Percentiles rank a stretch among this genome's conserved stretches.
Conservation (phyloP, 2,888 invertebrate genomes). For the Synergus japonicus region DNA sequence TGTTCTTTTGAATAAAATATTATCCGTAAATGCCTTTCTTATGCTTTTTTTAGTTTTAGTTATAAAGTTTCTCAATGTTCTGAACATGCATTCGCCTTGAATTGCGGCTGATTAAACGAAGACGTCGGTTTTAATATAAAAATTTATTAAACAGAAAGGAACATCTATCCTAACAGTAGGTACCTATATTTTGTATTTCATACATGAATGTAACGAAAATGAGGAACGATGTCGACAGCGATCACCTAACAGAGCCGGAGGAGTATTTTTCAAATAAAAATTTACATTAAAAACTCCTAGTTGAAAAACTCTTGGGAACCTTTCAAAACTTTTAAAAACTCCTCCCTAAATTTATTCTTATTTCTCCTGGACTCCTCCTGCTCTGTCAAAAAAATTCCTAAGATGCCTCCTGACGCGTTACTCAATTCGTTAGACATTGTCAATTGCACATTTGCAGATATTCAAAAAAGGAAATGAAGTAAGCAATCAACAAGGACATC, state of each 20-base stretch:
- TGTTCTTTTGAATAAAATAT: slow-evolving; percentile 2
- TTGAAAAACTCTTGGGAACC: too few relatives aligned
- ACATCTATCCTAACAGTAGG: slow-evolving; percentile 54
- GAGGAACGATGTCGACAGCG: slow-evolving; percentile 42
- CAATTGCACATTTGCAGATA: slow-evolving; percentile 36
- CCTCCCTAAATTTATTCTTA: neutral
- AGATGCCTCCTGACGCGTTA: slow-evolving; percentile 38
- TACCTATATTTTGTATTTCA: slow-evolving; percentile 51
- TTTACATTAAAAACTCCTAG: slow-evolving; percentile 4
- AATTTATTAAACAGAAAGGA: slow-evolving; percentile 59
- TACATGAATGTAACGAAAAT: slow-evolving; percentile 51
- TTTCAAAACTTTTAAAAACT: neutral
- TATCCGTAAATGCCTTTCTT: neutral
- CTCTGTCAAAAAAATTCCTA: slow-evolving; percentile 23
- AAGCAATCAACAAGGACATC: slow-evolving; percentile 61
- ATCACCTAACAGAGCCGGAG: slow-evolving; percentile 36
- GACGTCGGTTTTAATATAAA: slow-evolving; percentile 51
- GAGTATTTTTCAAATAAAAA: slow-evolving; percentile 13
- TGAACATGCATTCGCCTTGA: neutral
- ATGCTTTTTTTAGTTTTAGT: neutral
- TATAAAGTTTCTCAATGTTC: neutral
- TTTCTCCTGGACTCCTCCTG: slow-evolving; percentile 26
- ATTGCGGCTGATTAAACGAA: slow-evolving; percentile 16
- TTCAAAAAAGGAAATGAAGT: slow-evolving; percentile 44
- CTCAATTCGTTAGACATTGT: slow-evolving; percentile 39